A percentile compares a stretch with the other conserved stretches of the same genome.
Evolutionary conservation across 2,888 invertebrate genomes (phyloP).

Genomic region (Heliconius erato): DNA sequence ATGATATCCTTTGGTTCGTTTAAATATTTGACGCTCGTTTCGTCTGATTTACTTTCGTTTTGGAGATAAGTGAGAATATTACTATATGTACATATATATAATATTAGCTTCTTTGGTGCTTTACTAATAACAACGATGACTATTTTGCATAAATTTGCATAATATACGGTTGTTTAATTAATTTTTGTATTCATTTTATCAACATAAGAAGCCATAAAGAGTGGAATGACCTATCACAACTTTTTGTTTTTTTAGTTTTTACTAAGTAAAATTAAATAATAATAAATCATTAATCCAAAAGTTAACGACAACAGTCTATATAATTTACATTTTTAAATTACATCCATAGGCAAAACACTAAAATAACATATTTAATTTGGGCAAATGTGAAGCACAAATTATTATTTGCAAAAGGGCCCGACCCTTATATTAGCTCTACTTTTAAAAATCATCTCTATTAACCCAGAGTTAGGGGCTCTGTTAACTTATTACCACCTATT

Average conservation of each 20-base stretch:
- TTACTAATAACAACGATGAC: background rate
- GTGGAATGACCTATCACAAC: background rate
- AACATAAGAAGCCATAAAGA: background rate
- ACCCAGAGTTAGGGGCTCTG: conserved; percentile 19
- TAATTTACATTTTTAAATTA: conserved; percentile 46
- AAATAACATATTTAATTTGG: conserved; percentile 35
- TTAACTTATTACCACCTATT: conserved; percentile 37
- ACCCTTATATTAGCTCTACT: conserved; percentile 33
- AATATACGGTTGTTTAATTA: background rate
- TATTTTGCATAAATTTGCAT: background rate
- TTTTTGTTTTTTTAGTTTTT: background rate
- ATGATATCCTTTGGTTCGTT: background rate
- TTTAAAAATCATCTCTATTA: conserved; percentile 38
- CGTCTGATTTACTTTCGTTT: conserved; percentile 4
- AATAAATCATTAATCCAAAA: background rate
- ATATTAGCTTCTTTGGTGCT: background rate
- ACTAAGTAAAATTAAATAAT: background rate
- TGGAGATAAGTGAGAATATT: conserved; percentile 7
- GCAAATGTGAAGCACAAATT: conserved; percentile 46
- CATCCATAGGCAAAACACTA: conserved; percentile 23
- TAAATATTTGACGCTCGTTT: conserved; percentile 7
- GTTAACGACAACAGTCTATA: background rate
- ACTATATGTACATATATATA: background rate
- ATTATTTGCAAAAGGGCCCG: conserved; percentile 46
- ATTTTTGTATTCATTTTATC: background rate